Evolutionary conservation across 2,888 invertebrate species (phyloP).

Genomic region (Cephus spinipes): DNA sequence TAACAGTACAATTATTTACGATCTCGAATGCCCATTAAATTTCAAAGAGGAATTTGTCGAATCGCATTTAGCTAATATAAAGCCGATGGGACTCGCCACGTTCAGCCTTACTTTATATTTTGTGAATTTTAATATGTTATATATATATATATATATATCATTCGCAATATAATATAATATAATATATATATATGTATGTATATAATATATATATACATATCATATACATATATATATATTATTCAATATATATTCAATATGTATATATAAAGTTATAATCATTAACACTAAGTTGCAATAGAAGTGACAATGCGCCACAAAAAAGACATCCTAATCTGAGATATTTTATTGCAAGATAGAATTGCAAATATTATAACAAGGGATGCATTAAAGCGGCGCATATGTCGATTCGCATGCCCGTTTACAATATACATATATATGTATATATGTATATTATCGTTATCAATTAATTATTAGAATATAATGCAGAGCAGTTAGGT

Average conservation of each 20-base stretch:
- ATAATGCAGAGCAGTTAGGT: conserved; percentile 48
- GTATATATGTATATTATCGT: conserved; percentile 33
- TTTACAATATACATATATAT: conserved; percentile 6
- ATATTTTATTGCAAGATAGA: conserved; percentile 36
- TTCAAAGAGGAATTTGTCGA: too few relatives aligned
- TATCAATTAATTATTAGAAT: conserved; percentile 41
- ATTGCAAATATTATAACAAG: conserved; percentile 32
- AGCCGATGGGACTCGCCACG: conserved; percentile 49
- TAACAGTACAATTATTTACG: too few relatives aligned
- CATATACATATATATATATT: conserved; percentile 18
- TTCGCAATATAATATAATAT: conserved; percentile 20
- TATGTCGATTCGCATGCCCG: conserved; percentile 1
- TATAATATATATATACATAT: conserved; percentile 19
- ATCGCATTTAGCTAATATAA: conserved; percentile 12
- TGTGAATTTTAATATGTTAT: conserved; percentile 24
- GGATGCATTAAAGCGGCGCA: background rate
- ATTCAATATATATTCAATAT: conserved; percentile 24
- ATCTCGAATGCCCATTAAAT: too few relatives aligned
- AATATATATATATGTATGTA: conserved; percentile 17
- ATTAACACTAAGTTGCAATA: conserved; percentile 6
- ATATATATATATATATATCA: background rate
- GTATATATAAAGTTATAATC: conserved; percentile 6
- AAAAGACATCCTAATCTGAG: conserved; percentile 21
- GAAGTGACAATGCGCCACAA: conserved; percentile 5
- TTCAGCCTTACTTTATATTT: conserved; percentile 57